Evolutionary conservation across 2,113 vertebrate species (phyloP).

Genomic region (Corythoichthys intestinalis): DNA sequence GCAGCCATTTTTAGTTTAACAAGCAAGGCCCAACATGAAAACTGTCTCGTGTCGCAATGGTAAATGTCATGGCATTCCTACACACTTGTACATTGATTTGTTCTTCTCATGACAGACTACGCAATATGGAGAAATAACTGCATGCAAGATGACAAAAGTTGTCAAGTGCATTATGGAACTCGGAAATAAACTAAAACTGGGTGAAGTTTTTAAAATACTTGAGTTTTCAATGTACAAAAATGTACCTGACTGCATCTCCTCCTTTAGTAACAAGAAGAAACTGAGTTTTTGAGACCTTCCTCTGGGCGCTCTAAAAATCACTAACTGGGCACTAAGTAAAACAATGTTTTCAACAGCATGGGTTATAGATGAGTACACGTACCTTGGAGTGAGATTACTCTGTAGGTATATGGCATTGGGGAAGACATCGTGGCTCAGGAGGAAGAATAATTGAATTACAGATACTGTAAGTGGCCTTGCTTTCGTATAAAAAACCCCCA

Average conservation of each 20-base stretch:
- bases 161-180: no score
- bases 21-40: neutral
- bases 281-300: no score
- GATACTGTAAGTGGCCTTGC: slow-evolving; percentile 6
- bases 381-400: no score
- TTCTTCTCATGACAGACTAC: neutral
- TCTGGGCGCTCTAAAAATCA: no score
- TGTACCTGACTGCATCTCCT: no score
- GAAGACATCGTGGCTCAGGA: neutral
- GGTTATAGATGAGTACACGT: no score
- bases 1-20: neutral
- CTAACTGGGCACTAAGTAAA: no score
- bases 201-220: no score
- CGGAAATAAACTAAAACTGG: no score
- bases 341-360: no score
- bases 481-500: slow-evolving; percentile 12
- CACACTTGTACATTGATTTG: neutral
- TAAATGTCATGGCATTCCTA: neutral
- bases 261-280: no score
- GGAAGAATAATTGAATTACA: neutral
- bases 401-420: neutral
- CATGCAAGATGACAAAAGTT: neutral
- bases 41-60: neutral
- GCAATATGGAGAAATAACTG: neutral
- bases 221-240: no score